Evolutionary conservation across 2,888 invertebrate genomes (phyloP).

Genomic region (Ennomos fuscantarius): DNA sequence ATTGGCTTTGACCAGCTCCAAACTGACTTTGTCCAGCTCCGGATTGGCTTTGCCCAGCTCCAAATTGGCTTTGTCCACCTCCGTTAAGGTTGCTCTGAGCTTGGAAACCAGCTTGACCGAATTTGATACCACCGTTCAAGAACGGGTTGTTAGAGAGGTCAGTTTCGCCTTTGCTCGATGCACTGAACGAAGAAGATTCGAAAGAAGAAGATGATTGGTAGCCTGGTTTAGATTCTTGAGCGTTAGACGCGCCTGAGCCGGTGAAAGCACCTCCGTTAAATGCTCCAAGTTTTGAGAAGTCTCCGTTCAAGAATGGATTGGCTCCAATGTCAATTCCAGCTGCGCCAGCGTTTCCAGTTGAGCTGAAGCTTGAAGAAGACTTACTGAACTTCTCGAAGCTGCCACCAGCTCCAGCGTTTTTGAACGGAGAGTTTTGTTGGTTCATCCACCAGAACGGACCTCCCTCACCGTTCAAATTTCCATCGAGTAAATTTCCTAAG

Average conservation of each 20-base stretch:
- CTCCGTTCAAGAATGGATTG: constrained; percentile 69
- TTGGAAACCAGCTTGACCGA: constrained; percentile 34
- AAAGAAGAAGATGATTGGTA: constrained; percentile 59
- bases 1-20: constrained; percentile 11
- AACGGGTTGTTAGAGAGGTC: constrained; percentile 69
- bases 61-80: background rate
- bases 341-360: constrained; percentile 43
- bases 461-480: constrained; percentile 58
- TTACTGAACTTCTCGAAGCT: constrained; percentile 71
- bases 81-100: constrained; percentile 28
- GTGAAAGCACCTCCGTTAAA: constrained; percentile 34
- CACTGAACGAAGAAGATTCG: constrained; percentile 61
- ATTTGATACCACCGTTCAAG: constrained; percentile 48
- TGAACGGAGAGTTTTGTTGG: constrained; percentile 84
- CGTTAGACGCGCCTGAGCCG: constrained; percentile 31
- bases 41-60: constrained; percentile 20
- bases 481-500: constrained; percentile 60
- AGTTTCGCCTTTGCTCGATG: constrained; percentile 58
- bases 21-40: constrained; percentile 7
- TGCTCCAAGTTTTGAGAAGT: constrained; percentile 53
- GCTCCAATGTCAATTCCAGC: constrained; percentile 51
- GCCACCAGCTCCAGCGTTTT: constrained; percentile 61
- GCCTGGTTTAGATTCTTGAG: constrained; percentile 35
- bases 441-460: constrained; percentile 87
- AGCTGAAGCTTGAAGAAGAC: constrained; percentile 59